A percentile compares a stretch with the other conserved stretches of the same genome.
Conservation (phyloP, 2,113 vertebrate genomes). For the Ailuropoda melanoleuca region DNA sequence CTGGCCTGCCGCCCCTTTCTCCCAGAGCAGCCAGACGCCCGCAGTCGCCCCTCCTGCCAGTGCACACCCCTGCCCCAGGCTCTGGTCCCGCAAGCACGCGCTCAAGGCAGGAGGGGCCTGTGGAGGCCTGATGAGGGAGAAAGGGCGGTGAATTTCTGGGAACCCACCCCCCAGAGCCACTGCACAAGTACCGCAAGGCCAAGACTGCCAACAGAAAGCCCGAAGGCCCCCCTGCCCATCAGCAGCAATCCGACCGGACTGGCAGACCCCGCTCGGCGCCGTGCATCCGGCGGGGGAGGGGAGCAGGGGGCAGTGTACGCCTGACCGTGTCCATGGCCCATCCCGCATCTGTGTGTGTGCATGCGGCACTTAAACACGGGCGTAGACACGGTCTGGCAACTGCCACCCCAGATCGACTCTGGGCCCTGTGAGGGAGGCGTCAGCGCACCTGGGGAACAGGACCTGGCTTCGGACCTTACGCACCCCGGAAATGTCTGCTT, state of each 20-base stretch:
- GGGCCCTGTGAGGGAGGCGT: fast-evolving
- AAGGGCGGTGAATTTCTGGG: neutral
- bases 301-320: neutral
- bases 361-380: fast-evolving
- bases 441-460: neutral
- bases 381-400: neutral
- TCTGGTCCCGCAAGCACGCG: neutral
- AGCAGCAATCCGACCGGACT: fast-evolving
- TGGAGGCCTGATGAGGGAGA: neutral
- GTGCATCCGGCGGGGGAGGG: neutral
- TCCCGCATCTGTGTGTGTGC: fast-evolving
- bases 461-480: neutral
- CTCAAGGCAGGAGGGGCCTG: fast-evolving
- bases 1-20: neutral
- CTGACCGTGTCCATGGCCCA: neutral
- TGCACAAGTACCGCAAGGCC: neutral
- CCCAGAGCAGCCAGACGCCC: neutral
- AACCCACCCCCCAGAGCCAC: neutral
- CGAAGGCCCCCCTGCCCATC: fast-evolving
- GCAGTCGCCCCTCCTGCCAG: neutral
- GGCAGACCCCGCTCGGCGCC: neutral
- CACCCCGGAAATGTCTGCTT: too few relatives aligned
- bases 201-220: too few relatives aligned
- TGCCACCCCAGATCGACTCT: neutral
- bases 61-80: too few relatives aligned